Base-by-base conservation (phyloP, 2,113 vertebrate species). In the Notarius quadriscutis region DNA sequence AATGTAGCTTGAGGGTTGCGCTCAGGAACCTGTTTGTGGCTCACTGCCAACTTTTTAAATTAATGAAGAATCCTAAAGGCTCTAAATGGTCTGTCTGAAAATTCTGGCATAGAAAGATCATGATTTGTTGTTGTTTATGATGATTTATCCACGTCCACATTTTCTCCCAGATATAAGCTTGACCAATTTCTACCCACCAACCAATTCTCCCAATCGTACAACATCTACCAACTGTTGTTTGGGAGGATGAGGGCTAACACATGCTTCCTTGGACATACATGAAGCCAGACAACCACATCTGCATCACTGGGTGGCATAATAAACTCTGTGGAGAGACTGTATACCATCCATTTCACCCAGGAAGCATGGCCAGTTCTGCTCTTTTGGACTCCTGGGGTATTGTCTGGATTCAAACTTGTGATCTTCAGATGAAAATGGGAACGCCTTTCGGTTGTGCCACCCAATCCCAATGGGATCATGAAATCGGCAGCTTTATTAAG, bases 141-240 rank as follows among this genome's bases (percentile, higher is more conserved):
- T 48, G 2, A 11, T 53, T 41, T 41, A 41, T 41, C 41, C 41
- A 41, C 0, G 41, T 41, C 41, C 41, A 41, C 41, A 41, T 41
- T 57, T 60, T 81, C 30, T 20, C 30, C 27, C 55, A 2, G 27
- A 81, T 62, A 25, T 81, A 27, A 18, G 41, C 30, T 60, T 62
- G 79, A 57, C 79, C 17, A 81, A 48, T 62, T 81, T 14, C 4
- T 5, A 15, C 5, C 30, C 30, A 25, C 30, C 30, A 62, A 41
- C 18, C 27, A 41, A 41, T 81, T 81, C 11, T 62, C 4, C 5
- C 30, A 62, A 62, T 41, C 20, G 25, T 6, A 62, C 17, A 60
- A 58, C 55, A 81, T 81, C 55, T 58, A 60, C 55, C 79, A 48
- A 81, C 30, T 81, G 79, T 62, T 81, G 79, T 81, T 34, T 81